Evolutionary conservation across 2,888 invertebrate species (phyloP), one percentile per base, ranked within the genome.

Genomic region (Sabatieria punctata): DNA sequence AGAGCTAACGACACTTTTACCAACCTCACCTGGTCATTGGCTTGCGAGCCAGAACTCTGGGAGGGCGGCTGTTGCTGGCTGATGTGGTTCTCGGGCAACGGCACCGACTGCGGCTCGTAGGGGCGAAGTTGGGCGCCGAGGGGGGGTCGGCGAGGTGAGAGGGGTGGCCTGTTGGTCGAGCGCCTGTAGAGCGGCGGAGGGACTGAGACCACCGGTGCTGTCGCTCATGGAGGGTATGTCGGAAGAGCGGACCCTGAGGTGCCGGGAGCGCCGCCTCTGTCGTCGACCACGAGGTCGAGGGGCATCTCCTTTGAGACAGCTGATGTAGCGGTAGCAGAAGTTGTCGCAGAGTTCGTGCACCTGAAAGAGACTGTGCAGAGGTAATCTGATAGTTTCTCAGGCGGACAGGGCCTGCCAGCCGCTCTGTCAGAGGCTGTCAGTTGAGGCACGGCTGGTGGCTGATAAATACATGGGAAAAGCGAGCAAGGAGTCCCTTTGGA

Each of bases 281-380:
- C 97, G 76, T 97, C 97, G 76, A 95, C 95, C 73, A 97, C 95
- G 73, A 99, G 79, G 78, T 97, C 97, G 72, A 97, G 93, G 67
- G 97, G 97, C 95, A 97, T 95, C 77, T 99, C 95, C 95, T 77
- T 97, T 97, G 72, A 99, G 77, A 76, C 95, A 95, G 77, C 89
- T 91, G 75, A 99, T 99, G 79, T 97, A 97, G 72, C 95, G 88
- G 75, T 93, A 91, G 76, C 97, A 97, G 80, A 99, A 97, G 75
- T 97, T 97, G 80, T 99, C 97, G 77, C 97, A 97, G 71, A 99
- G 77, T 77, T 99, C 97, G 77, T 97, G 97, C 67, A 99, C 97
- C 95, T 97, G 78, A 51, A 73, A 60, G 43, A 25, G 40, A 47
- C 1, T 4, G 8, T 8, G 30, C 30, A 15, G 30, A 11, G 30